These are phyloP conservation scores for Morpho deidamia DNA, from an alignment of 2,888 invertebrate species.

Conservation along the genomic window DNA sequence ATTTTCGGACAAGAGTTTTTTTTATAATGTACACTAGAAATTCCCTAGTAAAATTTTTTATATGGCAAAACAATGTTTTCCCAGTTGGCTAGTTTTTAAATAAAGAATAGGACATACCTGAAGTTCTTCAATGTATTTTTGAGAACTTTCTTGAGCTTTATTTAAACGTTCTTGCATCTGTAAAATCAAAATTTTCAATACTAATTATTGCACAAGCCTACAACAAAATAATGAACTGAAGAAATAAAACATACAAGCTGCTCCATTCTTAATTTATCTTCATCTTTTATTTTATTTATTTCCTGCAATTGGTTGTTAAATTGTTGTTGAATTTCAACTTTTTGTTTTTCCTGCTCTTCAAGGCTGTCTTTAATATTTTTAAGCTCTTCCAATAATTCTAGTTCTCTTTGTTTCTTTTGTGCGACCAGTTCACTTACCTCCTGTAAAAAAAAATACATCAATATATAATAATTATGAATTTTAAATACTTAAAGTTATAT, in stretches of 20 bases:
- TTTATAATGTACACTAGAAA: too few relatives aligned
- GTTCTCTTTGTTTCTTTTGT: conserved; percentile 51
- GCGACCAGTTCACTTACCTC: conserved; percentile 57
- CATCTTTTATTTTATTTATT: conserved; percentile 55
- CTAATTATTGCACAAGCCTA: background rate
- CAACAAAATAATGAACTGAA: background rate
- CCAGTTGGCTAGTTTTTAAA: background rate
- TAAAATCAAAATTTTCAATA: conserved; percentile 16
- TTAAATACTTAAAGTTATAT: too few relatives aligned
- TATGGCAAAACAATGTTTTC: too few relatives aligned
- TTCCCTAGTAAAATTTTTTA: too few relatives aligned
- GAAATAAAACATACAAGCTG: conserved; percentile 42
- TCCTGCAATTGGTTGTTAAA: conserved; percentile 51
- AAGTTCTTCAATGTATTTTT: conserved; percentile 46
- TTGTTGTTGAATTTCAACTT: conserved; percentile 46
- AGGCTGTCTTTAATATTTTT: conserved; percentile 53
- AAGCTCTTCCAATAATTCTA: conserved; percentile 53
- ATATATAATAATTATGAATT: too few relatives aligned
- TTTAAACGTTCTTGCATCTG: conserved; percentile 51
- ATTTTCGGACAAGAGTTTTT: too few relatives aligned
- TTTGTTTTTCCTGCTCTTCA: conserved; percentile 59
- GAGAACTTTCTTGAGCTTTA: conserved; percentile 51
- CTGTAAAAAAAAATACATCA: conserved; percentile 28
- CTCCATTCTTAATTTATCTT: conserved; percentile 56
- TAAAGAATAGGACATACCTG: conserved; percentile 36